phyloP scores from a whole-genome alignment of 2,797 vertebrate species.

The Gymnothorax reevesii region DNA sequence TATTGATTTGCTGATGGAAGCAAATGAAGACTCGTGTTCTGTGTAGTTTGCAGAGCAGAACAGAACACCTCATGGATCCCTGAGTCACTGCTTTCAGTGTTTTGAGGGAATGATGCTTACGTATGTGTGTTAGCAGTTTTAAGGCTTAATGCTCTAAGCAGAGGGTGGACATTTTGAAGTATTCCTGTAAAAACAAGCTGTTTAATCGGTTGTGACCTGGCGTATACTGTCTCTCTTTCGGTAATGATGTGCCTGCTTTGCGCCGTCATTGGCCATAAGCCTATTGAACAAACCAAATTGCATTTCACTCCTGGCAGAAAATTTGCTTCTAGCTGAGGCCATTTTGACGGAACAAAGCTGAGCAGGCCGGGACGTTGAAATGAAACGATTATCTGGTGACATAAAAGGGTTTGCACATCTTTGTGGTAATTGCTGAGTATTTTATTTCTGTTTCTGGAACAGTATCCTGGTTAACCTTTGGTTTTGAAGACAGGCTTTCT shows the following conservation, averaged over 20 bases:
- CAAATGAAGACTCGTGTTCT: not conserved
- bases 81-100: not conserved
- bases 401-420: not conserved
- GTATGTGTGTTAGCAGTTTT: not conserved
- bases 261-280: not conserved
- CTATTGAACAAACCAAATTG: not conserved
- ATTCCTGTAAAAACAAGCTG: not conserved
- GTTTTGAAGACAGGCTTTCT: not conserved
- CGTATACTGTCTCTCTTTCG: not conserved
- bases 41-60: not conserved
- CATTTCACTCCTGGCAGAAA: not conserved
- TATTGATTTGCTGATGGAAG: not conserved
- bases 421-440: not conserved
- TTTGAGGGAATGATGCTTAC: not conserved
- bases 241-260: not conserved
- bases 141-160: not conserved
- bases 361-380: not conserved
- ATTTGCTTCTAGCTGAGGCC: not conserved
- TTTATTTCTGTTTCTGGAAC: not conserved
- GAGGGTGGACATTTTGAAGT: not conserved
- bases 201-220: not conserved
- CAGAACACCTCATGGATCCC: too few relatives aligned
- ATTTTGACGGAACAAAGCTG: not conserved
- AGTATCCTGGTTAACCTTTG: constrained; percentile 4
- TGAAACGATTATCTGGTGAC: not conserved